These are phyloP conservation scores for Diplogasteroides magnus DNA, from an alignment of 1,140 invertebrate genomes.

Conservation along the genomic window DNA sequence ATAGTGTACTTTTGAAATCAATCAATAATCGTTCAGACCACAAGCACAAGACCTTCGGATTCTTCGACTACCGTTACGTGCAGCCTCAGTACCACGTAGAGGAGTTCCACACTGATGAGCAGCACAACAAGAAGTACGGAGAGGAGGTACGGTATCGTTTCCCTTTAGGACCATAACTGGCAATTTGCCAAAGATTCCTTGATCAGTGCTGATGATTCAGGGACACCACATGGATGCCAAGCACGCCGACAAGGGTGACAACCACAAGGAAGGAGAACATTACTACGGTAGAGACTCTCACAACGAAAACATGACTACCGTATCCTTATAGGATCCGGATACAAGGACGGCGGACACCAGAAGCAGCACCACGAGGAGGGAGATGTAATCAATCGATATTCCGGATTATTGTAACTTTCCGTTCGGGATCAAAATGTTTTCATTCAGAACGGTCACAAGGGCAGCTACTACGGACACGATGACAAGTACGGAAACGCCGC, in stretches of 20 bases:
- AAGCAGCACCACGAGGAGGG: constrained; percentile 13
- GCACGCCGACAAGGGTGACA: neutral
- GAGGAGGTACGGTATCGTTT: constrained; percentile 20
- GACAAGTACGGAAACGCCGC: neutral
- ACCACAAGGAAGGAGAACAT: neutral
- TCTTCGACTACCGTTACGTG: constrained; percentile 36
- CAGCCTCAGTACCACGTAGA: constrained; percentile 35
- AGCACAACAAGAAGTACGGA: constrained; percentile 35
- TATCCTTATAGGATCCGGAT: constrained; percentile 21
- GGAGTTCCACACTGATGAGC: constrained; percentile 34
- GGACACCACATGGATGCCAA: neutral
- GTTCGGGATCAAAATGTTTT: no score
- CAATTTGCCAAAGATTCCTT: no score
- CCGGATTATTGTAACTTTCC: no score
- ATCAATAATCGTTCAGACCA: constrained; percentile 13
- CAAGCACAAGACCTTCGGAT: constrained; percentile 33
- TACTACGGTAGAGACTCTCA: neutral
- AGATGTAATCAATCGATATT: neutral
- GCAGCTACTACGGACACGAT: neutral
- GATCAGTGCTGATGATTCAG: neutral
- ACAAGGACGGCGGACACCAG: constrained; percentile 19
- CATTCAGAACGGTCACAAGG: neutral
- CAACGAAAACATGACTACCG: neutral
- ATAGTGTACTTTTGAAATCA: no score
- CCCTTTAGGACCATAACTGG: constrained; percentile 24